Base-by-base conservation (phyloP, 2,113 vertebrate species). In the Barbus barbus region DNA sequence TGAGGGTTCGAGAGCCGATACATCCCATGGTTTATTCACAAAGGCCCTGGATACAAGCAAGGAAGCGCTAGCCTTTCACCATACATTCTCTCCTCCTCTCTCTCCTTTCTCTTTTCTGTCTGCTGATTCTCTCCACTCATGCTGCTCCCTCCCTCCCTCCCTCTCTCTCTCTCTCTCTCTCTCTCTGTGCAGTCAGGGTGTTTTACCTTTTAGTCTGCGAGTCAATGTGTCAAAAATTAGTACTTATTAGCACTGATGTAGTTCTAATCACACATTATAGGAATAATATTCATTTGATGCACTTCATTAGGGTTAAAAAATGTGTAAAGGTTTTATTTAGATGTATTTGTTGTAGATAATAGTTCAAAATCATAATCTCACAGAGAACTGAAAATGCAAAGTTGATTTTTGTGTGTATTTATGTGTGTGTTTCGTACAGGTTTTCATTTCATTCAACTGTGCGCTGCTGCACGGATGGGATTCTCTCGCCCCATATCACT, bases 21-120 rank as follows among this genome's bases (percentile, higher is more conserved):
- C 94, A 95, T 92, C 94, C 94, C 94, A 95, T 95, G 94, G 90
- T 95, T 93, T 94, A 89, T 93, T 94, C 94, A 94, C 93, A 94
- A 92, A 94, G 93, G 93, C 93, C 93, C 92, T 93, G 93, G 92
- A 93, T 86, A 93, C 91, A 93, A 94, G 92, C 91, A 91, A 93
- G 93, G 91, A 95, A 94, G 93, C 92, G 91, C 93, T 87, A 87
- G 91, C 93, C 91, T 91, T 93, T 93, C 93, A 85, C 91, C 90
- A 91, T 16, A 92, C 94, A 95, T 95, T 94, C 94, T 95, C 91
- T 86, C 87, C 91, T 86, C 87, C 79, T 82, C 67, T 82, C 24
- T 78, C 69, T 83, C 86, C 76, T 84, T 89, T 90, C 87, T 78
- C 53, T 87, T 63, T 84, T 83, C 83, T 86, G 44, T n/a, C 51